Percentiles rank a stretch among this genome's conserved stretches.
Conservation (phyloP, 2,113 vertebrate species). For the Calypte anna region DNA sequence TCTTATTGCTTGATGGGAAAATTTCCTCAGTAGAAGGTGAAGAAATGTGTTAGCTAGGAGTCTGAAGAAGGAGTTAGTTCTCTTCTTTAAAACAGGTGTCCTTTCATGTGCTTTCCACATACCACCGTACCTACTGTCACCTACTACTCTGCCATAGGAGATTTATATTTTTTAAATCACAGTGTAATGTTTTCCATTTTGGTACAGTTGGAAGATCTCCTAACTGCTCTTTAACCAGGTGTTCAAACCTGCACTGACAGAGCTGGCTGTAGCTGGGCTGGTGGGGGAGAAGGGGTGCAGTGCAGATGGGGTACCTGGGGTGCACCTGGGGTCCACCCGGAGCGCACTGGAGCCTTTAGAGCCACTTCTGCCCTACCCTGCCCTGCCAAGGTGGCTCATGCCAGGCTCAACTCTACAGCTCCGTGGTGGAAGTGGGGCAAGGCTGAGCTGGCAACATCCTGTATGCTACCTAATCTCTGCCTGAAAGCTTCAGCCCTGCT, state of each 20-base stretch:
- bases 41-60: not conserved
- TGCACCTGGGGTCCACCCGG: too few relatives aligned
- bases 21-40: not conserved
- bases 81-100: not conserved
- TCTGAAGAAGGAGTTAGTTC: not conserved
- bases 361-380: too few relatives aligned
- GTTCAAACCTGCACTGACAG: not conserved
- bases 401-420: not conserved
- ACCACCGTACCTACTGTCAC: not conserved
- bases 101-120: not conserved
- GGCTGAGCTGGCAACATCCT: accelerated
- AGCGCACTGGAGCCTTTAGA: accelerated
- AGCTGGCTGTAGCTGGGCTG: not conserved
- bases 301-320: too few relatives aligned
- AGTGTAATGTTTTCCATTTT: not conserved
- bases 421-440: not conserved
- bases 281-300: not conserved
- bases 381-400: accelerated
- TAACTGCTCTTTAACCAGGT: not conserved
- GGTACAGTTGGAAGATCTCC: not conserved
- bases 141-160: not conserved
- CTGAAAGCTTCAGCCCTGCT: not conserved
- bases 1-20: not conserved
- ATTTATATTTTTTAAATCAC: accelerated
- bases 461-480: accelerated